A percentile compares a stretch with the other conserved stretches of the same genome.
Evolutionary conservation across 2,888 invertebrate species (phyloP).

Genomic region (Cheilosia pagana): DNA sequence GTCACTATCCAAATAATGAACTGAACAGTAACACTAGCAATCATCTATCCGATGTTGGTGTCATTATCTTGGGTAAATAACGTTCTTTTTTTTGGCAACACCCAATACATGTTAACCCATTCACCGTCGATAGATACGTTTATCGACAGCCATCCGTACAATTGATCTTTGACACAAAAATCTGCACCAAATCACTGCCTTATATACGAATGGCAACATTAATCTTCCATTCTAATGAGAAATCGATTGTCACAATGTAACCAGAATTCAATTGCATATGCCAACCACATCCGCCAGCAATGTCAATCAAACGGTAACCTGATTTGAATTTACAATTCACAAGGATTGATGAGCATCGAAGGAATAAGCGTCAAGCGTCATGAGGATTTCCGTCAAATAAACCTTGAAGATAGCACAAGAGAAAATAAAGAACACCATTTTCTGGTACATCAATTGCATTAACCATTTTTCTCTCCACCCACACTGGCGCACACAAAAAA

Average conservation of each 20-base stretch:
- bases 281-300: conserved; percentile 73
- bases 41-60: conserved; percentile 30
- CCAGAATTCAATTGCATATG: conserved; percentile 75
- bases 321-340: conserved; percentile 75
- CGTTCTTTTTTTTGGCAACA: conserved; percentile 29
- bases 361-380: conserved; percentile 50
- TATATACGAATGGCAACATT: conserved; percentile 60
- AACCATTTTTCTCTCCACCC: conserved; percentile 49
- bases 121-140: conserved; percentile 9
- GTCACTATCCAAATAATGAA: conserved; percentile 13
- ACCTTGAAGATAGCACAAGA: conserved; percentile 45
- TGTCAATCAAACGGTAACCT: conserved; percentile 74
- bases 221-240: conserved; percentile 75
- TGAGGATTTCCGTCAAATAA: conserved; percentile 47
- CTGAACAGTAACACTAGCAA: conserved; percentile 20
- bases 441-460: conserved; percentile 73
- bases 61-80: conserved; percentile 50
- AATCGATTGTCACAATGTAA: conserved; percentile 75
- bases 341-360: conserved; percentile 70
- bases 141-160: conserved; percentile 29
- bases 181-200: conserved; percentile 55
- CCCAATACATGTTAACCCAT: conserved; percentile 43
- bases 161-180: conserved; percentile 61
- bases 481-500: conserved; percentile 1
- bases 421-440: conserved; percentile 72